phyloP scores from a whole-genome alignment of 1,140 invertebrate genomes.

The Macrobrachium rosenbergii region DNA sequence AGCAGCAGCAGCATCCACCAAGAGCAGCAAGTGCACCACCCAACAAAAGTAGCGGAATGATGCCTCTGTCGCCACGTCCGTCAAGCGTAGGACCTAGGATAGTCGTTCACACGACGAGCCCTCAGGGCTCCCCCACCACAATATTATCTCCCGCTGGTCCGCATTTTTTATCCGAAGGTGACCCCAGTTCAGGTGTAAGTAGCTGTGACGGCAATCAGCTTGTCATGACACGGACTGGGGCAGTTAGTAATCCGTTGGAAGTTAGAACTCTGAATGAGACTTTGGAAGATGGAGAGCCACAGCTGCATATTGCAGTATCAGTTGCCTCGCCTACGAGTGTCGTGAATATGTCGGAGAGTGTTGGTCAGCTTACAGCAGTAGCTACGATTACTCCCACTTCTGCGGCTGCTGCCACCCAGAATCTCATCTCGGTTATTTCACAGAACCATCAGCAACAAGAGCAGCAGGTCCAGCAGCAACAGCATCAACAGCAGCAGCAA shows the following conservation, averaged over 20 bases:
- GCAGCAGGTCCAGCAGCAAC: background rate
- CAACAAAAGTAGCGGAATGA: constrained; percentile 55
- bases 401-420: no score
- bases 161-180: constrained; percentile 67
- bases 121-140: constrained; percentile 50
- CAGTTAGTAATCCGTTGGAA: constrained; percentile 33
- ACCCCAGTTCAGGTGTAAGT: constrained; percentile 66
- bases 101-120: constrained; percentile 51
- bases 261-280: constrained; percentile 12
- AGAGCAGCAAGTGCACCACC: constrained; percentile 63
- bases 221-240: constrained; percentile 63
- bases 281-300: background rate
- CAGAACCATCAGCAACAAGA: background rate
- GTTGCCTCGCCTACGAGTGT: background rate
- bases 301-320: background rate
- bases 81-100: constrained; percentile 64
- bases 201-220: constrained; percentile 45
- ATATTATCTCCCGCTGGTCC: constrained; percentile 39
- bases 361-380: no score
- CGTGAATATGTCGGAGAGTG: no score
- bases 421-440: no score
- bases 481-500: background rate
- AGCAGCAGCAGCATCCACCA: constrained; percentile 46
- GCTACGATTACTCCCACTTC: no score
- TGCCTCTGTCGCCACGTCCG: constrained; percentile 61